Evolutionary conservation across 1,140 invertebrate species (phyloP), one percentile per base, ranked within the genome.

Genomic region (Ptiloglossa arizonensis): DNA sequence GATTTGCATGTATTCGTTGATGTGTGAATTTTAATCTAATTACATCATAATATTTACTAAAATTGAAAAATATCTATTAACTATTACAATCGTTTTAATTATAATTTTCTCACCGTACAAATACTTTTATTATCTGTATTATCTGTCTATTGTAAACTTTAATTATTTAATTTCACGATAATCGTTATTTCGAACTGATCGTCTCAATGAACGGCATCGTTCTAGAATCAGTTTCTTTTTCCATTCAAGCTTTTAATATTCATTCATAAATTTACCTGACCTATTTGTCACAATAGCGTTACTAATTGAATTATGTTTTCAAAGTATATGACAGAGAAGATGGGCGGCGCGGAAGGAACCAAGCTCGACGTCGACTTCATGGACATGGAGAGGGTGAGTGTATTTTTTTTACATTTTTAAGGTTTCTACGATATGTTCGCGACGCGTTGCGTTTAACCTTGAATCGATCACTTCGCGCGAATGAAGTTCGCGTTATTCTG

Each of bases 251-350:
- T 60, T 22, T 8, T 2, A 13, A 63, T 38, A 22, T 38, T 63
- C 17, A 44, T 41, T 38, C 17, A 29, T 27, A 64, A 46, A 48
- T 50, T 48, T 48, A 48, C 41, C 17, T 50, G 17, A 27, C n/a
- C 38, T n/a, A 50, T 50, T 50, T 41, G 8, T 11, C 41, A 13
- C 11, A 11, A 46, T n/a, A 35, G 27, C 35, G n/a, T 29, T 8
- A 22, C 22, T 41, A 44, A 64, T 62, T 64, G 54, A 62, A 81
- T 83, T 87, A 73, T 92, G 88, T 90, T 93, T 88, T 96, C 96
- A 77, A 94, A 99, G 98, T 99, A 99, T 95, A 96, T 99, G 94
- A 99, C 97, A 90, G 99, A 99, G 94, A 99, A 99, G 93, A 99
- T 99, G 95, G 99, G 99, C 50, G 98, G 98, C 90, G 99, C 98